A percentile compares a stretch with the other conserved stretches of the same genome.
Evolutionary conservation across 2,797 vertebrate genomes (phyloP).

Genomic region (Acanthopagrus latus): DNA sequence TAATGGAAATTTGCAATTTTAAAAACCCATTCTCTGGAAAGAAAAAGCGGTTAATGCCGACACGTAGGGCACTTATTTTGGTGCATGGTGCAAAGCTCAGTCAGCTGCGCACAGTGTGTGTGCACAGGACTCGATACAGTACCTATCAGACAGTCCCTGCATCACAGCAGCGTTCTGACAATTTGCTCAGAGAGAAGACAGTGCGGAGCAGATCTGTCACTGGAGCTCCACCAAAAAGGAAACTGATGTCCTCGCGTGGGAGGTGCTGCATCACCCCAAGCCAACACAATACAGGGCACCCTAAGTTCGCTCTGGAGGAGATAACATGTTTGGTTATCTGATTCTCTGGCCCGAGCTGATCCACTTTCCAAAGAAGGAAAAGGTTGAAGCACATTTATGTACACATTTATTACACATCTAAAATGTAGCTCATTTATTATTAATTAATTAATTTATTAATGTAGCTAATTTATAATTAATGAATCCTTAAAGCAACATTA

Average conservation of each 20-base stretch:
- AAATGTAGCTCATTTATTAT: too few relatives aligned
- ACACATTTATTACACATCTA: conserved; percentile 16
- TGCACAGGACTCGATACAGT: conserved; percentile 54
- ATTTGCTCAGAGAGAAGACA: conserved; percentile 34
- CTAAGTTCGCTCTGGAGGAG: conserved; percentile 31
- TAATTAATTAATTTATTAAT: too few relatives aligned
- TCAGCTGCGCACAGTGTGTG: conserved; percentile 37
- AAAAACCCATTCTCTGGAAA: conserved; percentile 10
- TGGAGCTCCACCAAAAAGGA: conserved; percentile 40
- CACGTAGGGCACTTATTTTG: conserved; percentile 36
- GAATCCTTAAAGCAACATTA: too few relatives aligned
- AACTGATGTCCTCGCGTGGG: conserved; percentile 57
- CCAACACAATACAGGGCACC: conserved; percentile 17
- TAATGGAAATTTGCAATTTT: conserved; percentile 16
- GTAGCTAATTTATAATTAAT: too few relatives aligned
- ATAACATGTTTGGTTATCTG: conserved; percentile 8
- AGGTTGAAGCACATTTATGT: not conserved
- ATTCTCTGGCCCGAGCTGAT: conserved; percentile 12
- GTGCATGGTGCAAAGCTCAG: conserved; percentile 20
- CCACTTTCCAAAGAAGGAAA: conserved; percentile 9
- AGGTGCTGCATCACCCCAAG: conserved; percentile 34
- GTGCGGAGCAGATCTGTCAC: conserved; percentile 46
- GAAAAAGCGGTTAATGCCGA: conserved; percentile 14
- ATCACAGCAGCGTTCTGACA: conserved; percentile 41
- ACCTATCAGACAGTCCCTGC: conserved; percentile 41